These are phyloP conservation scores for Drosophila merina DNA, from an alignment of 2,888 invertebrate species.

Conservation along the genomic window DNA sequence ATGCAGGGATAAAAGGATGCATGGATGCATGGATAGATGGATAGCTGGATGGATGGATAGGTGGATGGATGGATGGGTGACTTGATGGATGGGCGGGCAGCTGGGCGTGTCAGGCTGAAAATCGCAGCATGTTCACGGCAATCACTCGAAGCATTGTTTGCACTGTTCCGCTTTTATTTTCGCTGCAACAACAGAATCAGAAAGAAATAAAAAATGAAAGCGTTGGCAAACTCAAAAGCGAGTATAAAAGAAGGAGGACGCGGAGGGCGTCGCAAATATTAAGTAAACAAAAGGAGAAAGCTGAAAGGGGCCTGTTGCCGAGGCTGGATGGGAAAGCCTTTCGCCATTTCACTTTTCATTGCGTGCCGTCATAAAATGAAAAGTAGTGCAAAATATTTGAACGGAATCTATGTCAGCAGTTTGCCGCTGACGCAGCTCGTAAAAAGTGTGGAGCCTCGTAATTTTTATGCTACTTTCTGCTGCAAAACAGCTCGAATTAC, in stretches of 20 bases:
- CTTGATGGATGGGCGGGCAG: conserved; percentile 12
- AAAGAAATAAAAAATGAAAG: conserved; percentile 30
- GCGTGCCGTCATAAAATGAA: conserved; percentile 61
- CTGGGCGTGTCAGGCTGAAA: conserved; percentile 26
- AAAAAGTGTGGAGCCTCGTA: conserved; percentile 30
- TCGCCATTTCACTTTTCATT: conserved; percentile 53
- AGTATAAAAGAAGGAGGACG: conserved; percentile 19
- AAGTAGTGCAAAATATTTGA: conserved; percentile 66
- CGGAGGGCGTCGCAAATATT: conserved; percentile 46
- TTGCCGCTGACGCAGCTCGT: conserved; percentile 22
- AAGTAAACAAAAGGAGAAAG: conserved; percentile 55
- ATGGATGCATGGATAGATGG: conserved; percentile 7
- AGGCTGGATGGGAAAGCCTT: conserved; percentile 46
- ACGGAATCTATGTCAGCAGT: conserved; percentile 64
- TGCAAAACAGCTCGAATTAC: conserved; percentile 22
- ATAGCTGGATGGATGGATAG: conserved; percentile 24
- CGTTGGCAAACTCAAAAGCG: conserved; percentile 1
- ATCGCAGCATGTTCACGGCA: conserved; percentile 40
- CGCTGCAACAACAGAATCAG: conserved; percentile 54
- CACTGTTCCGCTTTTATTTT: conserved; percentile 52
- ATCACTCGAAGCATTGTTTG: conserved; percentile 61
- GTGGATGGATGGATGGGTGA: conserved; percentile 26
- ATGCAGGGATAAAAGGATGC: conserved; percentile 1
- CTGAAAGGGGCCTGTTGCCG: conserved; percentile 7
- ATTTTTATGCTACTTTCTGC: conserved; percentile 32